Base-by-base conservation (phyloP, 2,113 vertebrate genomes). In the Garra rufa region DNA sequence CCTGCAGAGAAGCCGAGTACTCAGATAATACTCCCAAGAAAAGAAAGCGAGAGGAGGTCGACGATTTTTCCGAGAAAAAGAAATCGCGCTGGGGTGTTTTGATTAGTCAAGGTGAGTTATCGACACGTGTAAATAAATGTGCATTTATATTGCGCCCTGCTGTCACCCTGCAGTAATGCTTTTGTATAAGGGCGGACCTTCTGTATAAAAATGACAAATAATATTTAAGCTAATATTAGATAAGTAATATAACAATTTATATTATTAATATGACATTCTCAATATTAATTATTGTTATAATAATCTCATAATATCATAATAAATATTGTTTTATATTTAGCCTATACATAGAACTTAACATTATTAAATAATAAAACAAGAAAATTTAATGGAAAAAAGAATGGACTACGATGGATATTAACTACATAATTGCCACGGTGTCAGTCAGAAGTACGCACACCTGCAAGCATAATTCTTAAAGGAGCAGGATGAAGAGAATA, bases 71-170 rank as follows among this genome's bases (percentile, higher is more conserved):
- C 88, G 85, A 91, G 7, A 94, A 95, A 90, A 94, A 95, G 89
- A 96, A 92, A 89, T 91, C 95, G 88, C 93, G 94, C 94, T 98
- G 97, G 98, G 97, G 95, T 82, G 93, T 99, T 91, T 95, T 99
- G 90, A 98, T 96, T 86, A 98, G 97, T 92, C 97, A 98, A 97
- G 97, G 98, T 99, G 92, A 94, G 97, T 71, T 67, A 59, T n/a
- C 28, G 19, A 50, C 46, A 41, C 48, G 26, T 50, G 65, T 30
- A 70, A 41, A 52, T 81, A 38, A 34, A 52, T 70, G 63, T 86
- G 43, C 52, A 10, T 57, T 43, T 38, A 76, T 15, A 44, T 10
- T 52, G 44, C 17, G 9, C 30, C 61, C 63, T 48, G n/a, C 46
- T 69, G 28, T 65, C 78, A 46, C 59, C 10, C 61, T 61, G 38